A percentile compares a stretch with the other conserved stretches of the same genome.
Evolutionary conservation across 1,140 invertebrate species (phyloP).

Genomic region (Apis dorsata): DNA sequence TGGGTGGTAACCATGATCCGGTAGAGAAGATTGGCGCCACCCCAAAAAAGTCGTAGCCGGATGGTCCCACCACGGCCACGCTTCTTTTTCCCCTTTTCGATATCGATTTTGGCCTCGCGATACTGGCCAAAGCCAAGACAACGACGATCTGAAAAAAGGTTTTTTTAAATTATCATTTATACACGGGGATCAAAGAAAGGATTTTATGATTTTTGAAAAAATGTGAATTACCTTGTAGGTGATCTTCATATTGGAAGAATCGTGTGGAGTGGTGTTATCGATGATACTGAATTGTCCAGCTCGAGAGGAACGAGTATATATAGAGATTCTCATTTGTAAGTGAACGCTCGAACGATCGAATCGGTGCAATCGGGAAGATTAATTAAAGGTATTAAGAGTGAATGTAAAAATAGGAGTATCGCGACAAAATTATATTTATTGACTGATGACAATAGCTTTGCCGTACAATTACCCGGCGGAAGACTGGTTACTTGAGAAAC

Average conservation of each 20-base stretch:
- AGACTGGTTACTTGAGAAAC: slow-evolving; percentile 60
- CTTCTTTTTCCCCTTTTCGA: slow-evolving; percentile 74
- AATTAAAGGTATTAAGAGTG: slow-evolving; percentile 72
- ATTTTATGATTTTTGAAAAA: neutral
- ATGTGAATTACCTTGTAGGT: slow-evolving; percentile 63
- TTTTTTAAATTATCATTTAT: too few relatives aligned
- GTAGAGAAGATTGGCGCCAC: slow-evolving; percentile 60
- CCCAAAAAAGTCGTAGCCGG: slow-evolving; percentile 72
- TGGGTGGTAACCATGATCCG: slow-evolving; percentile 66
- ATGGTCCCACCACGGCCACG: slow-evolving; percentile 66
- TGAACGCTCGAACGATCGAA: slow-evolving; percentile 35
- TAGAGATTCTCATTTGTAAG: slow-evolving; percentile 58
- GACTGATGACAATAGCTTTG: slow-evolving; percentile 69
- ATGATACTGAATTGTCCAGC: slow-evolving; percentile 60
- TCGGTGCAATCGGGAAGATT: slow-evolving; percentile 63
- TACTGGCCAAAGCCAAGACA: slow-evolving; percentile 50
- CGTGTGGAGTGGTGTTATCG: slow-evolving; percentile 26
- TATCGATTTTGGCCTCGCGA: slow-evolving; percentile 46
- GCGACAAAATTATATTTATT: slow-evolving; percentile 70
- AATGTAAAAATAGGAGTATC: slow-evolving; percentile 54
- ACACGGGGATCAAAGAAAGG: too few relatives aligned
- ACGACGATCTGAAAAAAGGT: slow-evolving; percentile 60
- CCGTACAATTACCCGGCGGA: slow-evolving; percentile 60
- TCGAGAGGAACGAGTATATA: slow-evolving; percentile 67
- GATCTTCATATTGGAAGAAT: slow-evolving; percentile 70